phyloP scores from a whole-genome alignment of 92 coral and sea anemone species.

The Porites divaricata region DNA sequence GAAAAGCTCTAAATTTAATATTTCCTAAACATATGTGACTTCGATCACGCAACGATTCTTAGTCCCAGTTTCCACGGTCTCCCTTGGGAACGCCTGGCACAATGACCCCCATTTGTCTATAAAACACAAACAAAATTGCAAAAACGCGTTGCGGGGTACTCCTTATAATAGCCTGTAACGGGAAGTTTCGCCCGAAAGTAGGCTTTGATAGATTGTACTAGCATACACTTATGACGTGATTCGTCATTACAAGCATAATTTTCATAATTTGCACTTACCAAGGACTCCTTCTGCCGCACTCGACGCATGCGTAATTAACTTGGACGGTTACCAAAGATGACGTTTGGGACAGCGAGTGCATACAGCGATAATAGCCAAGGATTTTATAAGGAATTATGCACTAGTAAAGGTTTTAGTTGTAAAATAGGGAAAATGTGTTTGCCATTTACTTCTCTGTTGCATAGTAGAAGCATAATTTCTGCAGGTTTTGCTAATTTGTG shows the following conservation, averaged over 20 bases:
- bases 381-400: not conserved
- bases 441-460: too few relatives aligned
- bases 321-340: slow-evolving; percentile 9
- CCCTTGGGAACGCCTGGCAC: too few relatives aligned
- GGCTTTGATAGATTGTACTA: too few relatives aligned
- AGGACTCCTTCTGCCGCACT: not conserved
- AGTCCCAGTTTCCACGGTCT: too few relatives aligned
- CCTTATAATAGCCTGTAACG: not conserved
- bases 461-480: not conserved
- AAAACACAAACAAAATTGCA: too few relatives aligned
- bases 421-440: not conserved
- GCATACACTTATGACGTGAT: too few relatives aligned
- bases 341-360: slow-evolving; percentile 8
- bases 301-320: slow-evolving; percentile 2
- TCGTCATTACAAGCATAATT: not conserved
- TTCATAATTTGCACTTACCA: not conserved
- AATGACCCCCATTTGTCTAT: too few relatives aligned
- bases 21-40: too few relatives aligned
- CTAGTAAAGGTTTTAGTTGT: not conserved
- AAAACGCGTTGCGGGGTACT: not conserved
- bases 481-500: slow-evolving; percentile 4
- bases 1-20: too few relatives aligned
- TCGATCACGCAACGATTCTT: too few relatives aligned
- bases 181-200: too few relatives aligned
- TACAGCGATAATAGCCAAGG: slow-evolving; percentile 3